Evolutionary conservation across 35 echinoderm and acorn worm genomes (phyloP).

Genomic region (Diadema setosum): DNA sequence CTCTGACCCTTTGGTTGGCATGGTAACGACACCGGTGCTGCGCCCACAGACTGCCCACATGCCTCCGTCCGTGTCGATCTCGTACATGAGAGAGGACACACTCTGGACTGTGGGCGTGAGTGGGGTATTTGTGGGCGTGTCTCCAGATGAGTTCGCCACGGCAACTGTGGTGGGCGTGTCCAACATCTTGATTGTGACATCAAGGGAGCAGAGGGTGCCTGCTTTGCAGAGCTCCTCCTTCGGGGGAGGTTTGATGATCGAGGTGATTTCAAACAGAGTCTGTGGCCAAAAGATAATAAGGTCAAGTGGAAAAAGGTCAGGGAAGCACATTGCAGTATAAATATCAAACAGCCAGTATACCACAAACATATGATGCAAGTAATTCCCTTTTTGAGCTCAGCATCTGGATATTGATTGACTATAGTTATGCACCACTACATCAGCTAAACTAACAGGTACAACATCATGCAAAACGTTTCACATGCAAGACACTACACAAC

Average conservation of each 20-base stretch:
- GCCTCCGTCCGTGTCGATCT: constrained; percentile 60
- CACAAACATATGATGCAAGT: too few relatives aligned
- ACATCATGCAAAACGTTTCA: too few relatives aligned
- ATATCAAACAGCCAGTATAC: too few relatives aligned
- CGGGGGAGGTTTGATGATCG: constrained; percentile 50
- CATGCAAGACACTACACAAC: too few relatives aligned
- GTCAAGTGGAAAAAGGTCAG: too few relatives aligned
- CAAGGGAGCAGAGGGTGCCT: constrained; percentile 75
- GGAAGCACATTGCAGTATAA: too few relatives aligned
- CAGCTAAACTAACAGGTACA: too few relatives aligned
- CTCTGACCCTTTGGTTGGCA: constrained; percentile 34
- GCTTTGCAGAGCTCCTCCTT: constrained; percentile 70
- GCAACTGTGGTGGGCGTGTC: not conserved
- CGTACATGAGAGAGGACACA: constrained; percentile 56
- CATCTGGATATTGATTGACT: too few relatives aligned
- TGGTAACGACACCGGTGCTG: constrained; percentile 63
- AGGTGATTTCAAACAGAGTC: constrained; percentile 79
- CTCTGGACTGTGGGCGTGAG: not conserved
- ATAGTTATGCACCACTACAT: too few relatives aligned
- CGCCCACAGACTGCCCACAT: constrained; percentile 95
- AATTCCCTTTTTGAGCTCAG: too few relatives aligned
- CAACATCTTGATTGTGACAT: constrained; percentile 50
- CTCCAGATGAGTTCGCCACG: not conserved
- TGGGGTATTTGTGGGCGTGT: constrained; percentile 1
- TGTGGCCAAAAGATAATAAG: too few relatives aligned